phyloP scores from a whole-genome alignment of 2,797 vertebrate genomes.

The Sebastes nivosus region DNA sequence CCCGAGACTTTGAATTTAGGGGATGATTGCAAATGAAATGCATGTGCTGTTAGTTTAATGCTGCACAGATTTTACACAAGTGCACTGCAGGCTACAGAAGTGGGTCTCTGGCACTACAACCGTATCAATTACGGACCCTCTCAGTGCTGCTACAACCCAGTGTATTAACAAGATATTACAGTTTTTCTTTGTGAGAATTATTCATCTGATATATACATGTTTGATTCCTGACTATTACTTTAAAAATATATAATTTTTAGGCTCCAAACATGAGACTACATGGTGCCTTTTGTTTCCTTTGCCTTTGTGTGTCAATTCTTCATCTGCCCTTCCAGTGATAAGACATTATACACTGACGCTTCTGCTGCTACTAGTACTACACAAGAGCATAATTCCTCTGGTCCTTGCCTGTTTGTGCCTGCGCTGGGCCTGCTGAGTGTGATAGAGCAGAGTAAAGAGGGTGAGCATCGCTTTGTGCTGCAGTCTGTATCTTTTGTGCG shows the following conservation, averaged over 20 bases:
- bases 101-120: constrained; percentile 19
- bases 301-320: constrained; percentile 55
- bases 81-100: constrained; percentile 44
- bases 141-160: constrained; percentile 7
- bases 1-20: constrained; percentile 61
- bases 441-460: constrained; percentile 75
- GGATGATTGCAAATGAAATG: constrained; percentile 72
- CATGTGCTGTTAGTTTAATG: constrained; percentile 52
- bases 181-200: constrained; percentile 13
- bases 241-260: not conserved
- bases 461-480: constrained; percentile 74
- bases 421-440: constrained; percentile 74
- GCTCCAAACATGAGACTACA: constrained; percentile 23
- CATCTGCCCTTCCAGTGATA: constrained; percentile 69
- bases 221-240: constrained; percentile 27
- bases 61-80: constrained; percentile 44
- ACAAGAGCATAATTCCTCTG: constrained; percentile 72
- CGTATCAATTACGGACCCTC: constrained; percentile 31
- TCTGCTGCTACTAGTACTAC: constrained; percentile 44
- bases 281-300: constrained; percentile 38
- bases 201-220: constrained; percentile 12
- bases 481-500: constrained; percentile 80
- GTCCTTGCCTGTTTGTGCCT: constrained; percentile 65
- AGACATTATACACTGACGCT: constrained; percentile 55
- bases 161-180: constrained; percentile 36